Evolutionary conservation across 2,113 vertebrate genomes (phyloP).

Genomic region (Lates calcarifer): DNA sequence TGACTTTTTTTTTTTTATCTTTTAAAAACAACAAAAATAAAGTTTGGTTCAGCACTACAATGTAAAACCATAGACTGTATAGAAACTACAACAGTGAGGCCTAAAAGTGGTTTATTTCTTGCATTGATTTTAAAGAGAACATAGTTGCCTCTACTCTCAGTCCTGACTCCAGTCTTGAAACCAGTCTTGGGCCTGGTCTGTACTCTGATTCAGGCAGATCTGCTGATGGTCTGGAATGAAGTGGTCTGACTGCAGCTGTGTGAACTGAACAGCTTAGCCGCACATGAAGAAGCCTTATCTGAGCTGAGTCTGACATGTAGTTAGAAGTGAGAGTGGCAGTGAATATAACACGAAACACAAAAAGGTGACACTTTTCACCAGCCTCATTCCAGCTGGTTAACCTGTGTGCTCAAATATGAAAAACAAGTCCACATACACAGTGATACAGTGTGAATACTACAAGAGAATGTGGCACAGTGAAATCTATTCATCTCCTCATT

Average conservation of each 20-base stretch:
- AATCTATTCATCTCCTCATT: too few species aligned
- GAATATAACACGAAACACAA: constrained; percentile 17
- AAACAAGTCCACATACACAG: too few species aligned
- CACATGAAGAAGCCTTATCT: constrained; percentile 15
- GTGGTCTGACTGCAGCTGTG: neutral
- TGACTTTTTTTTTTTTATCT: neutral
- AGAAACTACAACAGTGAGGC: neutral
- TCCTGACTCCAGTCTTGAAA: neutral
- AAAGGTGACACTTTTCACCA: too few species aligned
- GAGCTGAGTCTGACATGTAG: neutral
- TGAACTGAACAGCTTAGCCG: neutral
- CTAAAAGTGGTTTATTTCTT: neutral
- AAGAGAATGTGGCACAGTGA: too few species aligned
- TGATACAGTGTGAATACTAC: too few species aligned
- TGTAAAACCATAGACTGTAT: neutral
- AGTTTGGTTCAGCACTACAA: neutral
- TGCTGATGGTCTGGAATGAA: neutral
- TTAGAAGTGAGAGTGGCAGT: constrained; percentile 8
- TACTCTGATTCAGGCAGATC: neutral
- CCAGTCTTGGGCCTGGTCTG: neutral
- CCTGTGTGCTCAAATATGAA: neutral
- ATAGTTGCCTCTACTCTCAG: neutral
- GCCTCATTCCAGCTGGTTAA: constrained; percentile 20
- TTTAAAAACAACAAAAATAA: neutral
- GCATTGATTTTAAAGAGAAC: neutral